These are phyloP conservation scores for Calycopis cecrops DNA, from an alignment of 1,140 invertebrate genomes.

Conservation along the genomic window DNA sequence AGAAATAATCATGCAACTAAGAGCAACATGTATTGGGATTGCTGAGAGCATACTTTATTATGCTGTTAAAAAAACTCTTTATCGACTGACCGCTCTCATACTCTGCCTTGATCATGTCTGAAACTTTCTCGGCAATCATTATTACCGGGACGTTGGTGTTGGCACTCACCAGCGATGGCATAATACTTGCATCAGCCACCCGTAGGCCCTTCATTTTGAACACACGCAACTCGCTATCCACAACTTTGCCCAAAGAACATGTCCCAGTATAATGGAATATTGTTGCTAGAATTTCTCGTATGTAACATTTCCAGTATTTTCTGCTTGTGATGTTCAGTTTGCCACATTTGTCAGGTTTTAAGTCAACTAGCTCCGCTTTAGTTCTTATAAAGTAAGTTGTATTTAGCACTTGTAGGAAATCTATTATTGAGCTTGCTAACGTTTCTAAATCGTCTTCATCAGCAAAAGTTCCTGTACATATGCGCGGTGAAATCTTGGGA, in stretches of 20 bases:
- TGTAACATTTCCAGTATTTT: conserved; percentile 65
- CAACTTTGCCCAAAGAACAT: conserved; percentile 72
- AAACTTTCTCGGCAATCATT: conserved; percentile 33
- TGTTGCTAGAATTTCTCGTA: conserved; percentile 42
- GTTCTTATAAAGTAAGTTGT: conserved; percentile 78
- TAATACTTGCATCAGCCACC: conserved; percentile 41
- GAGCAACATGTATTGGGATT: no score
- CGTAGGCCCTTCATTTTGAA: conserved; percentile 43
- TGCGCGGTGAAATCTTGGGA: conserved; percentile 19
- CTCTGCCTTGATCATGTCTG: conserved; percentile 27
- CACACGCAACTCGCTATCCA: conserved; percentile 67
- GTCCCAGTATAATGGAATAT: conserved; percentile 71
- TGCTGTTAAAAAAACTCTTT: no score
- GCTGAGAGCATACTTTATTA: no score
- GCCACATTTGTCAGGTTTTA: conserved; percentile 23
- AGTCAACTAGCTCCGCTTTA: conserved; percentile 27
- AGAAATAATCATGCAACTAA: no score
- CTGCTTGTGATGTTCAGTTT: conserved; percentile 20
- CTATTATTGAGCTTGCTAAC: conserved; percentile 22
- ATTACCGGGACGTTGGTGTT: conserved; percentile 36
- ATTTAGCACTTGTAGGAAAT: conserved; percentile 26
- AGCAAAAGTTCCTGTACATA: conserved; percentile 21
- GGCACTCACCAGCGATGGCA: conserved; percentile 31
- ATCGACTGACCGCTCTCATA: neutral
- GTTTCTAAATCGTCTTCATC: conserved; percentile 57